phyloP scores from a whole-genome alignment of 2,797 vertebrate genomes.

The Cyprinodon diabolis region DNA sequence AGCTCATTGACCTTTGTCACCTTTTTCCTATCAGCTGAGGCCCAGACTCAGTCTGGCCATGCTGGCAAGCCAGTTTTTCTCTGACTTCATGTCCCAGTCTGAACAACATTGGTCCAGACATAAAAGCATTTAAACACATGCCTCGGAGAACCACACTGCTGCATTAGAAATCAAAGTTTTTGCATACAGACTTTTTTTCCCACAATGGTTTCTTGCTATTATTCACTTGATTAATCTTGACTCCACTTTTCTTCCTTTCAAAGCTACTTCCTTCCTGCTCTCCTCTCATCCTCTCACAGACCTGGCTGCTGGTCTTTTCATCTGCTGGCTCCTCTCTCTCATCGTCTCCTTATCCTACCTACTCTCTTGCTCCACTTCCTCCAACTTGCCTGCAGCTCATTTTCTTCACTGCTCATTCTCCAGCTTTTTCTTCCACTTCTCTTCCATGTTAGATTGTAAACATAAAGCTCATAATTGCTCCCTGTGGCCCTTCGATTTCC shows the following conservation, averaged over 20 bases:
- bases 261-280: conserved; percentile 26
- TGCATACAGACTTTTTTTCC: conserved; percentile 36
- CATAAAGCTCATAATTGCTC: conserved; percentile 72
- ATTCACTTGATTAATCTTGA: conserved; percentile 53
- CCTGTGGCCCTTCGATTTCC: conserved; percentile 69
- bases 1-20: conserved; percentile 67
- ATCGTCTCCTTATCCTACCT: conserved; percentile 24
- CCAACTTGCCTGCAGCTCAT: conserved; percentile 16
- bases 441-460: conserved; percentile 63
- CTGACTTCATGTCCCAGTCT: conserved; percentile 49
- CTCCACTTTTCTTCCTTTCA: conserved; percentile 40
- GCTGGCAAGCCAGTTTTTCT: conserved; percentile 35
- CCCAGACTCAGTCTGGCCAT: conserved; percentile 56
- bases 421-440: conserved; percentile 37
- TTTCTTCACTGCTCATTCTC: conserved; percentile 37
- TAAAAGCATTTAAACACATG: conserved; percentile 51
- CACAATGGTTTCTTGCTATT: conserved; percentile 33
- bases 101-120: conserved; percentile 32
- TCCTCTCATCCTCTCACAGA: conserved; percentile 36
- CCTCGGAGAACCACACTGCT: conserved; percentile 49
- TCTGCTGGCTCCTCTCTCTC: conserved; percentile 29
- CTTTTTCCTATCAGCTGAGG: conserved; percentile 70
- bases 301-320: conserved; percentile 17
- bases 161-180: conserved; percentile 59
- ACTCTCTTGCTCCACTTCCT: conserved; percentile 17